Percentiles rank a stretch among this genome's conserved stretches.
Conservation (phyloP, 2,113 vertebrate species). For the Potamarius usumacintae region DNA sequence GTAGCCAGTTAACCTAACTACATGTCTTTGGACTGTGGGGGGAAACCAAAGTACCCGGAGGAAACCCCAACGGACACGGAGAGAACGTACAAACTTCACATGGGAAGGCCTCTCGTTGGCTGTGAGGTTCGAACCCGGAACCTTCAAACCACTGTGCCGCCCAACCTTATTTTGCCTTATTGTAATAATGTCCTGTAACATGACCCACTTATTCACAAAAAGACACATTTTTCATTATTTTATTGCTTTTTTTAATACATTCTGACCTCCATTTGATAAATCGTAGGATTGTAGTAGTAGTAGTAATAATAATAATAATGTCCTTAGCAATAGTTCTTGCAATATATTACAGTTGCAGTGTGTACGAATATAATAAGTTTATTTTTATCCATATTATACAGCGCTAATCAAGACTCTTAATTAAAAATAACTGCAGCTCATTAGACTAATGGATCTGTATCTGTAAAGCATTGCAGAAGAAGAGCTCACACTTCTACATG, state of each 20-base stretch:
- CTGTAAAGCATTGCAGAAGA: not conserved
- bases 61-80: too few species aligned
- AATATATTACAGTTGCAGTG: not conserved
- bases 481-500: not conserved
- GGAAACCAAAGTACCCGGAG: too few species aligned
- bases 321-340: not conserved
- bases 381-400: not conserved
- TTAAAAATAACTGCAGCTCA: conserved; percentile 66
- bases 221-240: not conserved
- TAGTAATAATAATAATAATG: not conserved
- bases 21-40: too few species aligned
- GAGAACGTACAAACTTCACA: too few species aligned
- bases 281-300: not conserved
- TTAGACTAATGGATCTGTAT: conserved; percentile 59
- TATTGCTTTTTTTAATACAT: not conserved
- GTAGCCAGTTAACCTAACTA: too few species aligned
- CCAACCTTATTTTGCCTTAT: not conserved
- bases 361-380: not conserved
- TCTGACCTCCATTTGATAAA: not conserved
- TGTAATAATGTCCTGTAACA: not conserved
- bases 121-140: too few species aligned
- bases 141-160: too few species aligned
- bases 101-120: too few species aligned
- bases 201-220: not conserved
- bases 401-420: conserved; percentile 47